Base-by-base conservation (phyloP, 2,113 vertebrate genomes). In the Grammomys dolichurus region DNA sequence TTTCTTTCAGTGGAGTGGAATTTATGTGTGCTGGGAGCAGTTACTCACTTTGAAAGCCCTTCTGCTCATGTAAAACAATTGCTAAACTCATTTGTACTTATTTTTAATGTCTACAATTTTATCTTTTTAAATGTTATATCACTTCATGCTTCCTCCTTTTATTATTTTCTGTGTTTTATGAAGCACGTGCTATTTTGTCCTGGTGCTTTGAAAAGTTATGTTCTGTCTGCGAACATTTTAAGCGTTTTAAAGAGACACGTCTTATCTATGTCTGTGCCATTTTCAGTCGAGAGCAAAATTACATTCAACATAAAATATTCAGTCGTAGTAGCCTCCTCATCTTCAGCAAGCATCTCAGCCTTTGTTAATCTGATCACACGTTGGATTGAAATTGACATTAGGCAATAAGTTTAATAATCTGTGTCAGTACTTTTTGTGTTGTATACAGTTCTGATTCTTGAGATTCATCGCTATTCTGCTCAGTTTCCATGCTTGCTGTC, bases 61-160 rank as follows among this genome's bases (percentile, higher is more conserved):
- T 90, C 77, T 60, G 54, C 14, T 36, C 13, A 65, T 78, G 28
- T 69, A 89, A 93, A 51, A 48, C 19, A 73, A 33, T 91, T 87
- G 46, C n/a, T 90, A 73, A 88, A 86, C 22, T 81, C 70, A 87
- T 91, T 96, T 90, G 72, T 77, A 78, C 92, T 95, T 86, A 91
- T 78, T 96, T 73, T 91, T 70, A 94, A 93, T 95, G 20, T 87
- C 36, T 48, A 33, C 7, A 51, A 72, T 78, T 70, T n/a, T 54
- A 65, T 87, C 11, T 67, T 91, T 86, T 77, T 1, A 69, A 87
- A 19, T 43, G 91, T 95, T 80, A 31, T 80, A 28, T 69, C 86
- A 26, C 36, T 93, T 82, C 92, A 43, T 85, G 67, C 36, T 93
- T 88, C 48, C 60, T 93, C 69, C 16, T 87, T 96, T 95, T 77